A percentile compares a stretch with the other conserved stretches of the same genome.
phyloP scores from a whole-genome alignment of 2,113 vertebrate genomes.

The Syngnathus scovelli region DNA sequence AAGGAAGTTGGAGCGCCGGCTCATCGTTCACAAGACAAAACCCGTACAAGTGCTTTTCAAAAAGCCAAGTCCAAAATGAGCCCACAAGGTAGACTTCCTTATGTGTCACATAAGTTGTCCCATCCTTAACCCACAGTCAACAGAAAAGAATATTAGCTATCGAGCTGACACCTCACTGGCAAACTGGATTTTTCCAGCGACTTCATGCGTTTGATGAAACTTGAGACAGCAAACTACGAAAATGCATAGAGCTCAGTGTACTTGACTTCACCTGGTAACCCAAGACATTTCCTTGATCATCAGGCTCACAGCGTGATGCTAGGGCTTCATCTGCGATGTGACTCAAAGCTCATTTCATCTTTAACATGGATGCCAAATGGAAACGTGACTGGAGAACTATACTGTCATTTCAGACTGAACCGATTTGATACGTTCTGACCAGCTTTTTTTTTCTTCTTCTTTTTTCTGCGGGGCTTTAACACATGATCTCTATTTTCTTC shows the following conservation, averaged over 20 bases:
- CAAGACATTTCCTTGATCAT: constrained; percentile 41
- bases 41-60: too few species aligned
- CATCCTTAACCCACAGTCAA: neutral
- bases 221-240: constrained; percentile 59
- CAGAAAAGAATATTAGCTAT: neutral
- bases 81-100: too few species aligned
- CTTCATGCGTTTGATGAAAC: constrained; percentile 41
- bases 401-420: neutral
- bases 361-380: constrained; percentile 25
- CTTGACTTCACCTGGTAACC: constrained; percentile 54
- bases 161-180: neutral
- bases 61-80: too few species aligned
- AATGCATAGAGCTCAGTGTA: constrained; percentile 43
- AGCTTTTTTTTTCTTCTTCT: neutral
- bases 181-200: neutral
- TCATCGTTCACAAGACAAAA: too few species aligned
- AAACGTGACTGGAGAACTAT: neutral
- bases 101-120: too few species aligned
- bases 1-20: too few species aligned
- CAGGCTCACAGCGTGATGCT: constrained; percentile 12
- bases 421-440: constrained; percentile 2
- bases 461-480: neutral
- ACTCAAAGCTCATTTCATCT: constrained; percentile 42
- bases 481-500: constrained; percentile 4
- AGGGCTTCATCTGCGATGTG: neutral